Base-by-base conservation (phyloP, 1,140 invertebrate genomes). In the Monochamus saltuarius region DNA sequence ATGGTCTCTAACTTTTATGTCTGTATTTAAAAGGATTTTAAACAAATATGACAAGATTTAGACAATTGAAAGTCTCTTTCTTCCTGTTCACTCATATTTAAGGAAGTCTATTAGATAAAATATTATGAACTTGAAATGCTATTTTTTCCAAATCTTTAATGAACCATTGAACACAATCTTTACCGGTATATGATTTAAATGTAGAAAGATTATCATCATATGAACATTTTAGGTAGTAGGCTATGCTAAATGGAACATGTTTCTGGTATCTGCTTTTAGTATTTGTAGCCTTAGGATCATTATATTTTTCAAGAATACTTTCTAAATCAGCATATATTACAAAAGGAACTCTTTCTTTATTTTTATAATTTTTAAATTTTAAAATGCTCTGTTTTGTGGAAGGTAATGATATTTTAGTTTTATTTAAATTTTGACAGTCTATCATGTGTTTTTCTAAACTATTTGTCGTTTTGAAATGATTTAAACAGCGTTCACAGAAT, bases 241-340 rank as follows among this genome's bases (percentile, higher is more conserved):
- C 17, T 17, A 56, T 34, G 46, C 71, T 71, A 46, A 53, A 69
- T 22, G 72, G 65, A 40, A 61, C 55, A 64, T 78, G 73, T 59
- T 73, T 70, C 53, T 72, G 65, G 54, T 59, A 65, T n/a, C 37
- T 38, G 56, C 52, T 16, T 37, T 36, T 56, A 45, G 9, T 56
- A 43, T 8, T 14, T 36, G 13, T 16, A 1, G 8, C 11, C 14
- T 42, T 13, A 51, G 17, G 35, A 56, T 45, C 19, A n/a, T 56
- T 29, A 45, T 46, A 17, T 22, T 56, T 22, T 52, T 61, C 29
- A 11, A 69, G 55, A 7, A 73, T 34, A 50, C 64, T 67, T 67
- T 76, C 68, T 39, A 75, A 62, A 64, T 76, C 69, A n/a, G 67
- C 70, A 50, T 74, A 74, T 46, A 74, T 64, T 11, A 68, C 57